phyloP scores from a whole-genome alignment of 2,888 invertebrate species.

The Idaea straminata region DNA sequence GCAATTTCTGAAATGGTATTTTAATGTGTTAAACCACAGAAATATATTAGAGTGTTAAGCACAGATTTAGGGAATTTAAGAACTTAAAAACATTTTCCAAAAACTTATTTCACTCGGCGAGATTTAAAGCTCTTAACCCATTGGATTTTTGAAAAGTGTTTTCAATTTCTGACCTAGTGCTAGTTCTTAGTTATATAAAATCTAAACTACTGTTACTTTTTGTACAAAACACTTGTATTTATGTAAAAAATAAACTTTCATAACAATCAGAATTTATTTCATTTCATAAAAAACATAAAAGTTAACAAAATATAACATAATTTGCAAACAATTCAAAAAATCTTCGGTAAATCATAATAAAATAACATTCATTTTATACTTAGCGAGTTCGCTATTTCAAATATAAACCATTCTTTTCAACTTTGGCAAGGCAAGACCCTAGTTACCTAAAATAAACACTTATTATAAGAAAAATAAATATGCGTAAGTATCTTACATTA shows the following conservation, averaged over 20 bases:
- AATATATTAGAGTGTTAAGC: too few relatives aligned
- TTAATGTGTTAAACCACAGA: too few relatives aligned
- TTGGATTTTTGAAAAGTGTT: too few relatives aligned
- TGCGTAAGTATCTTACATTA: too few relatives aligned
- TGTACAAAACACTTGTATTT: not conserved
- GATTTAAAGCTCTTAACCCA: too few relatives aligned
- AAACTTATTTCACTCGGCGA: too few relatives aligned
- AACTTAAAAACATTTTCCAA: too few relatives aligned
- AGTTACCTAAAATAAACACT: not conserved
- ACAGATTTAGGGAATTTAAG: too few relatives aligned
- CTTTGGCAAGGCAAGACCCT: not conserved
- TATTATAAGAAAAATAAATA: not conserved
- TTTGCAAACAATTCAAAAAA: not conserved
- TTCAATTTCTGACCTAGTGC: not conserved
- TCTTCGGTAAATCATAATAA: not conserved
- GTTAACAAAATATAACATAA: not conserved
- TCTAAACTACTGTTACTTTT: not conserved
- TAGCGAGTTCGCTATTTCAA: not conserved
- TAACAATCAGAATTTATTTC: not conserved
- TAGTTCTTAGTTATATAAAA: slow-evolving; percentile 11
- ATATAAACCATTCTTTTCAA: not conserved
- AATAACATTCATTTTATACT: not conserved
- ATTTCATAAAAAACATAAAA: not conserved
- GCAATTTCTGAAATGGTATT: too few relatives aligned
- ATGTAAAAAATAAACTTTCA: not conserved